Conservation (phyloP, 2,888 invertebrate species). For the Pogonocherus hispidulus region DNA sequence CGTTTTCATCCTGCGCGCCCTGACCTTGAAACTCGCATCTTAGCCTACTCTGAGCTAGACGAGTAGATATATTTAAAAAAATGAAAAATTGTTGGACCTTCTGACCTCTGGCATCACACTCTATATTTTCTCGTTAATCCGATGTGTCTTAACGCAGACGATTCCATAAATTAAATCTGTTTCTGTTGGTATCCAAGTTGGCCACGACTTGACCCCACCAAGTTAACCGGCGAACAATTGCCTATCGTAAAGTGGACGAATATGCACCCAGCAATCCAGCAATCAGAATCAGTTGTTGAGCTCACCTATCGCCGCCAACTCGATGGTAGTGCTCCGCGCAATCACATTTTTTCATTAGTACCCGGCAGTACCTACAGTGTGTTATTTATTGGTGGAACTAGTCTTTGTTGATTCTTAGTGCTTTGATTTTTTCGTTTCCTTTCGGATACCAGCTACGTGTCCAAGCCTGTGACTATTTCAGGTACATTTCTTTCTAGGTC, state of each 20-base stretch:
- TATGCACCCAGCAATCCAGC: slow-evolving; percentile 37
- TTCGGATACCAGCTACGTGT: slow-evolving; percentile 18
- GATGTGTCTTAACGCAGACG: background rate
- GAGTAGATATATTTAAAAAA: background rate
- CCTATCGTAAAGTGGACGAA: slow-evolving; percentile 37
- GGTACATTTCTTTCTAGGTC: slow-evolving; percentile 33
- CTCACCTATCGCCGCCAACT: slow-evolving; percentile 43
- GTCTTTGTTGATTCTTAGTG: slow-evolving; percentile 15
- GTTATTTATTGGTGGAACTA: slow-evolving; percentile 12
- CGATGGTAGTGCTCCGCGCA: slow-evolving; percentile 26
- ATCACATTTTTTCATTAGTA: background rate
- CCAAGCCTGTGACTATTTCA: slow-evolving; percentile 10
- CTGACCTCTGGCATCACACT: background rate
- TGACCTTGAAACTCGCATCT: background rate
- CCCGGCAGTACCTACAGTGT: slow-evolving; percentile 15
- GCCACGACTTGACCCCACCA: slow-evolving; percentile 32
- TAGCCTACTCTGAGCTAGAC: background rate
- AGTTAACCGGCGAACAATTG: slow-evolving; percentile 30
- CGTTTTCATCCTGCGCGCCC: background rate
- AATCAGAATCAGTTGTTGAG: slow-evolving; percentile 54
- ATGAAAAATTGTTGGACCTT: background rate
- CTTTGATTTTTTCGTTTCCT: slow-evolving; percentile 7
- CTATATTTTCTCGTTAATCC: background rate
- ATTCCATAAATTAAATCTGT: slow-evolving; percentile 14
- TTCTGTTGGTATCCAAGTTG: slow-evolving; percentile 20